These are phyloP conservation scores for Strigops habroptila DNA, from an alignment of 2,113 vertebrate species.

Conservation along the genomic window DNA sequence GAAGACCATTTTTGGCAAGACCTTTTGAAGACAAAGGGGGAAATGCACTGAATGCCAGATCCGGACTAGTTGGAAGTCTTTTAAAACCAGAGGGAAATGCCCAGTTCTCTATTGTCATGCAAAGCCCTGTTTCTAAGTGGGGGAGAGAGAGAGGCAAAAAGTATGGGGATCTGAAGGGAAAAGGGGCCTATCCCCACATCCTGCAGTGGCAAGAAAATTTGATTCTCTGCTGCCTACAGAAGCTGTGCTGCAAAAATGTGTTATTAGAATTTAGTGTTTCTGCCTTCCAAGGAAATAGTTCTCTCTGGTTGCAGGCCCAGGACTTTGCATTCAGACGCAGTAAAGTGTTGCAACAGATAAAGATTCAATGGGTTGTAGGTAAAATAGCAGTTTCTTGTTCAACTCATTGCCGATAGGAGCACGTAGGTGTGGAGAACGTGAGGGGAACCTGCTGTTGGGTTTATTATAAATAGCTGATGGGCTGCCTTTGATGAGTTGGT, in stretches of 20 bases:
- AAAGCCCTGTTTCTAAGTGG: neutral
- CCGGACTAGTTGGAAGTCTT: neutral
- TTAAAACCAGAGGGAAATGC: neutral
- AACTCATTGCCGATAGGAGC: too few relatives aligned
- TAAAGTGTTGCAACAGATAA: neutral
- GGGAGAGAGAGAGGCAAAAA: neutral
- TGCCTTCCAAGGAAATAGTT: neutral
- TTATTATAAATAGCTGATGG: neutral
- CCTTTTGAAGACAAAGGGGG: neutral
- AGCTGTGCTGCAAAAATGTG: neutral
- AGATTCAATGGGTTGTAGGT: neutral
- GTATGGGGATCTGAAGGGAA: neutral
- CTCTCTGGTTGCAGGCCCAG: accelerated
- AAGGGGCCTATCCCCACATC: accelerated
- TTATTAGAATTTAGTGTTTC: neutral
- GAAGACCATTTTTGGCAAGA: neutral
- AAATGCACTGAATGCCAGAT: neutral
- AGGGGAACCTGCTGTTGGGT: neutral
- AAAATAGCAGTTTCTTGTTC: neutral
- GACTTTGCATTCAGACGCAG: neutral
- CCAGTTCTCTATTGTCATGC: neutral
- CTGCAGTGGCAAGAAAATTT: neutral
- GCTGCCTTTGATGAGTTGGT: neutral
- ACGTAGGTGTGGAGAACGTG: neutral
- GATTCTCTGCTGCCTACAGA: neutral